A percentile compares a stretch with the other conserved stretches of the same genome.
Evolutionary conservation across 1,140 invertebrate species (phyloP).

Genomic region (Triops longicaudatus): DNA sequence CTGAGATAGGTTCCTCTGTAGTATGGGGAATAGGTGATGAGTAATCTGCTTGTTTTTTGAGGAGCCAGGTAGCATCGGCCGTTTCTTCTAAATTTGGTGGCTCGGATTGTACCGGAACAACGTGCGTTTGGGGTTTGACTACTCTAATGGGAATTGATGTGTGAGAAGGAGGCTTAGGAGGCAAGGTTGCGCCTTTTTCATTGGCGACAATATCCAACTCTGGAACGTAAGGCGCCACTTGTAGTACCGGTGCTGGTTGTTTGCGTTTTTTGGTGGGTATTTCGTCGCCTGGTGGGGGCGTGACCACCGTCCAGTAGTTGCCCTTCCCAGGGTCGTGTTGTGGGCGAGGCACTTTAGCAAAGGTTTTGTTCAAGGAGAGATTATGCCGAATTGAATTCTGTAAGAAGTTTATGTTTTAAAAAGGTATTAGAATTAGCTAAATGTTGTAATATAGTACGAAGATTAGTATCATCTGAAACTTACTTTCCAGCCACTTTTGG

Average conservation of each 20-base stretch:
- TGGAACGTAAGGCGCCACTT: background rate
- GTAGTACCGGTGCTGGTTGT: background rate
- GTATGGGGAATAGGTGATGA: background rate
- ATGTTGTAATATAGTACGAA: conserved; percentile 17
- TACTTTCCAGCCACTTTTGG: conserved; percentile 62
- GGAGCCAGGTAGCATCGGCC: background rate
- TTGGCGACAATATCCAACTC: background rate
- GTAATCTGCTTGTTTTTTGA: background rate
- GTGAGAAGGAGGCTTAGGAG: background rate
- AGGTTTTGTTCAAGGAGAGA: conserved; percentile 49
- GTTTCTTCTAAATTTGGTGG: background rate
- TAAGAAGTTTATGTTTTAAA: too few relatives aligned
- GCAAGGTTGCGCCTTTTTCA: background rate
- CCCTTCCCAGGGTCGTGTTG: conserved; percentile 57
- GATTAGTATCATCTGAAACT: conserved; percentile 30
- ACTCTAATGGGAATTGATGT: background rate
- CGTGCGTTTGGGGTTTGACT: background rate
- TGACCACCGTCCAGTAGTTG: conserved; percentile 54
- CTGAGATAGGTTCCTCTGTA: background rate
- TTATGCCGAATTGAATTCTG: conserved; percentile 49
- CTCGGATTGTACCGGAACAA: background rate
- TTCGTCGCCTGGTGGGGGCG: conserved; percentile 18
- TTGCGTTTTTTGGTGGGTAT: background rate
- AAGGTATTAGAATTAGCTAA: too few relatives aligned
- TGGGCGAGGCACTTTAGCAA: conserved; percentile 53